phyloP scores from a whole-genome alignment of 2,797 vertebrate species.

The Cheirogaleus major region DNA sequence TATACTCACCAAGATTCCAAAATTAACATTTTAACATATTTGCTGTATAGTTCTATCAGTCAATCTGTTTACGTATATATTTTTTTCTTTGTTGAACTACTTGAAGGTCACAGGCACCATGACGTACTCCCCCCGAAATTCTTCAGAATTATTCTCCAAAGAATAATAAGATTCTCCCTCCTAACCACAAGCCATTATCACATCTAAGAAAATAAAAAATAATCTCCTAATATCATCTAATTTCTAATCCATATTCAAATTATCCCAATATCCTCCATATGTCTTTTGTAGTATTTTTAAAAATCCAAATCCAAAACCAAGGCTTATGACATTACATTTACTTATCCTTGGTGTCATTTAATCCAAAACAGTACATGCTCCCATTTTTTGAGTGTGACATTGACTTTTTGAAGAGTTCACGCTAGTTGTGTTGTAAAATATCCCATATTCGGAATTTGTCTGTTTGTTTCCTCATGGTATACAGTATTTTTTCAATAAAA shows the following conservation, averaged over 20 bases:
- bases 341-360: neutral
- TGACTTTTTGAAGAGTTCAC: conserved; percentile 29
- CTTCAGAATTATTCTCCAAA: conserved; percentile 39
- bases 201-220: conserved; percentile 9
- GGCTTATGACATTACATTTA: neutral
- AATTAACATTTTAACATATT: neutral
- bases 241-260: conserved; percentile 23
- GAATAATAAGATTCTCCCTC: neutral
- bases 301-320: conserved; percentile 37
- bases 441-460: neutral
- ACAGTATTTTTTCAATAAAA: neutral
- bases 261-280: neutral
- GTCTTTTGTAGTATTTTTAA: neutral
- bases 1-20: neutral
- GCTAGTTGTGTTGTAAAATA: neutral
- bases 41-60: neutral
- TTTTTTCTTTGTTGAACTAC: neutral
- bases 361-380: neutral
- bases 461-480: neutral
- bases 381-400: neutral
- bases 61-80: neutral
- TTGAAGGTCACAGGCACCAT: neutral
- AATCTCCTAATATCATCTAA: neutral
- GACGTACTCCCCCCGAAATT: neutral
- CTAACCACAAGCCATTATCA: neutral